These are phyloP conservation scores for Parelbella ahira DNA, from an alignment of 2,888 invertebrate genomes.

Conservation along the genomic window DNA sequence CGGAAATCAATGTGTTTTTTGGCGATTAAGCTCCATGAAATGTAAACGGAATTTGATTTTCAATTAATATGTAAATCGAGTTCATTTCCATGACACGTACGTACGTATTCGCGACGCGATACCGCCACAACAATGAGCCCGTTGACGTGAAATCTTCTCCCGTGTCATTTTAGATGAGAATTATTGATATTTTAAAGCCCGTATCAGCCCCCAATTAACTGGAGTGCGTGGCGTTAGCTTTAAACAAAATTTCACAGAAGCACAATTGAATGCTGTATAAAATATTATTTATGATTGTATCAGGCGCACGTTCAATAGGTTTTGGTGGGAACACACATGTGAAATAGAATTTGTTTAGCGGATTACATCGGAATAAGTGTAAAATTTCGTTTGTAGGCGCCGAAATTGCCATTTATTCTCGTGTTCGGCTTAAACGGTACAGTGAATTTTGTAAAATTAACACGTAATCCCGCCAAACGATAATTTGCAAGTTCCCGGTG, in stretches of 20 bases:
- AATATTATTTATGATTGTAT: too few species aligned
- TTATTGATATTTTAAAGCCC: slow-evolving; percentile 18
- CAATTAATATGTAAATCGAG: slow-evolving; percentile 46
- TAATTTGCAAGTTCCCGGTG: slow-evolving; percentile 4
- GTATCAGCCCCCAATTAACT: slow-evolving; percentile 20
- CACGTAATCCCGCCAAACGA: slow-evolving; percentile 7
- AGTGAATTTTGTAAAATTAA: slow-evolving; percentile 8
- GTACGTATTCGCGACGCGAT: slow-evolving; percentile 7
- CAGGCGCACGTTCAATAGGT: too few species aligned
- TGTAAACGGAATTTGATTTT: slow-evolving; percentile 39
- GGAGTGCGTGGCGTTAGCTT: slow-evolving; percentile 11
- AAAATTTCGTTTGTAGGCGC: not conserved
- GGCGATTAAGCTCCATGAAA: slow-evolving; percentile 33
- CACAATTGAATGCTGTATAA: too few species aligned
- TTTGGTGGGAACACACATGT: too few species aligned
- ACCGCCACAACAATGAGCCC: slow-evolving; percentile 13
- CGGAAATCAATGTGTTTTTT: slow-evolving; percentile 32
- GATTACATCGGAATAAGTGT: slow-evolving; percentile 10
- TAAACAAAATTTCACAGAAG: too few species aligned
- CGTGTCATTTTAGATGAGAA: slow-evolving; percentile 9
- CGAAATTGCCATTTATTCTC: slow-evolving; percentile 8
- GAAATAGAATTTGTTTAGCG: not conserved
- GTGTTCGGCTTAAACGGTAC: slow-evolving; percentile 2
- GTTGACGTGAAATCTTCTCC: slow-evolving; percentile 12
- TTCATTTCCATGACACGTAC: slow-evolving; percentile 26